Evolutionary conservation across 1,140 invertebrate genomes (phyloP).

Genomic region (Drosophila nigromelanica): DNA sequence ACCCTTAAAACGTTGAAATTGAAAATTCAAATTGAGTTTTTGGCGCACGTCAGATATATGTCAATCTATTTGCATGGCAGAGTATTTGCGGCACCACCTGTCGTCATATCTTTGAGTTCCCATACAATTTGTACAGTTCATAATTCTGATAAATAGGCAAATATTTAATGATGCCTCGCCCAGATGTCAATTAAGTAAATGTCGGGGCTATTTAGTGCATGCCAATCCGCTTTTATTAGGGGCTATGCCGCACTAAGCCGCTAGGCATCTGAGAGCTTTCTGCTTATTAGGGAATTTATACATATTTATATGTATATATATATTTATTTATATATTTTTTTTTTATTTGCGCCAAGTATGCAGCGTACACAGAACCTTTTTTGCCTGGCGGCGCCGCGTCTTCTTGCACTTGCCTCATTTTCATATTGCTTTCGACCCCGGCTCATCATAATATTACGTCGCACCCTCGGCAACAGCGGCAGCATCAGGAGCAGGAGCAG

Average conservation of each 20-base stretch:
- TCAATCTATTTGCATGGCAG: constrained; percentile 29
- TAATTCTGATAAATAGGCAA: constrained; percentile 55
- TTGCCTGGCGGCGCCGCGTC: constrained; percentile 46
- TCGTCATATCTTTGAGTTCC: constrained; percentile 7
- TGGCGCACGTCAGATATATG: constrained; percentile 36
- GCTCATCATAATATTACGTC: constrained; percentile 72
- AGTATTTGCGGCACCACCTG: constrained; percentile 20
- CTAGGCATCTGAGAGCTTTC: constrained; percentile 40
- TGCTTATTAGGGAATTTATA: constrained; percentile 68
- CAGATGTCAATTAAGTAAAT: constrained; percentile 80
- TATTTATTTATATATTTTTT: constrained; percentile 7
- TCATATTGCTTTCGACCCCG: constrained; percentile 70
- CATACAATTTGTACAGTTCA: neutral
- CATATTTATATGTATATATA: neutral
- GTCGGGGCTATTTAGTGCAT: constrained; percentile 67
- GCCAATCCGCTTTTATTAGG: constrained; percentile 63
- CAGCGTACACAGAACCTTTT: constrained; percentile 45
- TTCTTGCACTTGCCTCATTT: constrained; percentile 61
- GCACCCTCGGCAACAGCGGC: constrained; percentile 15
- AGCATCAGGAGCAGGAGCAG: constrained; percentile 18
- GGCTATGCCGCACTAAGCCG: constrained; percentile 29
- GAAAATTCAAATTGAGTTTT: constrained; percentile 36
- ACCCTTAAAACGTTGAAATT: constrained; percentile 23
- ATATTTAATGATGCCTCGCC: constrained; percentile 54
- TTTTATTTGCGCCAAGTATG: constrained; percentile 41